These are phyloP conservation scores for Chouioia cunea DNA, from an alignment of 2,888 invertebrate species.

Conservation along the genomic window DNA sequence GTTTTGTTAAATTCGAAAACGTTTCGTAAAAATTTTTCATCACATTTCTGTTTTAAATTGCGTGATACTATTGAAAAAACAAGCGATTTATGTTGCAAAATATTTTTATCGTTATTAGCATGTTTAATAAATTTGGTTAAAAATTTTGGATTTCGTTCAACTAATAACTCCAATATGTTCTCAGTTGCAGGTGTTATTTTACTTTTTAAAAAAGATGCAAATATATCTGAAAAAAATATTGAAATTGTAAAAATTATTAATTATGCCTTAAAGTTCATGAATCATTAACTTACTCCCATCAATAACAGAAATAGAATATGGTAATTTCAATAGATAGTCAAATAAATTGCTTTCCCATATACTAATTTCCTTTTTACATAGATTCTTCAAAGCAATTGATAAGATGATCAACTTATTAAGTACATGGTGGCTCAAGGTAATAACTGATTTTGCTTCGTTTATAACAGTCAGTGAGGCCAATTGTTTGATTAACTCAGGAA, in stretches of 20 bases:
- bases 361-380: conserved; percentile 61
- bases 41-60: conserved; percentile 66
- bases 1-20: conserved; percentile 75
- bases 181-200: conserved; percentile 67
- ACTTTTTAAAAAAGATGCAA: conserved; percentile 51
- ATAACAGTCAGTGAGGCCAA: conserved; percentile 65
- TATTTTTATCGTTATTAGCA: conserved; percentile 65
- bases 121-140: conserved; percentile 70
- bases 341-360: conserved; percentile 72
- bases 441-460: conserved; percentile 27
- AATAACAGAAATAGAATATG: conserved; percentile 72
- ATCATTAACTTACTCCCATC: conserved; percentile 66
- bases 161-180: conserved; percentile 72
- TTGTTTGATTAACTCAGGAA: conserved; percentile 72
- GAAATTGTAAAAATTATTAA: conserved; percentile 2
- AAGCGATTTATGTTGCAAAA: conserved; percentile 74
- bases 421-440: conserved; percentile 50
- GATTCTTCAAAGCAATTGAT: conserved; percentile 53
- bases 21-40: conserved; percentile 70
- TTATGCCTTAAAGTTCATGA: not conserved
- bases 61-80: conserved; percentile 73
- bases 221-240: conserved; percentile 54
- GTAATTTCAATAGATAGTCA: conserved; percentile 74
- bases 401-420: conserved; percentile 52
- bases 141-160: conserved; percentile 71